Evolutionary conservation across 2,113 vertebrate species (phyloP).

Genomic region (Empidonax traillii): DNA sequence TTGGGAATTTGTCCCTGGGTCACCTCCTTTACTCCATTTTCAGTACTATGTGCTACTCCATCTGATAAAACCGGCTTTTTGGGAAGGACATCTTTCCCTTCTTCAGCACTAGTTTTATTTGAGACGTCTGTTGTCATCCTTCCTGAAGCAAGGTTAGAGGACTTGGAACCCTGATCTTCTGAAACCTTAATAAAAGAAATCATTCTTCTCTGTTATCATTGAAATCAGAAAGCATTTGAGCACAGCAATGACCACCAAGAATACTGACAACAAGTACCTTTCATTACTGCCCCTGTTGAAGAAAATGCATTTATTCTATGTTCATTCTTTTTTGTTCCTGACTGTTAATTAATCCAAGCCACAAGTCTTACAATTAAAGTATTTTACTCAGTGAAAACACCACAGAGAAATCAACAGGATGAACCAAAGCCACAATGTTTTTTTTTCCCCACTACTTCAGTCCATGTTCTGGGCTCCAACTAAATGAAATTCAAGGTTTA

Average conservation of each 20-base stretch:
- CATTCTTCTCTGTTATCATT: neutral
- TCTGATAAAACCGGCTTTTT: constrained; percentile 81
- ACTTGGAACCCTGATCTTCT: constrained; percentile 60
- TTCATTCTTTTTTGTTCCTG: neutral
- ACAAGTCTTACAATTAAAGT: neutral
- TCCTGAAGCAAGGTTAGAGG: constrained; percentile 29
- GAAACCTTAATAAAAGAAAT: constrained; percentile 59
- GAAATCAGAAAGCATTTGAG: neutral
- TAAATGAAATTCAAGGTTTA: neutral
- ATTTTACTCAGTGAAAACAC: neutral
- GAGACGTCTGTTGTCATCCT: constrained; percentile 90
- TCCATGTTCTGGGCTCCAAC: neutral
- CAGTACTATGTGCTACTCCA: constrained; percentile 58
- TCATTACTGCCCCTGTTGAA: neutral
- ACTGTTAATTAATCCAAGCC: neutral
- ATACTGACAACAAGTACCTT: neutral
- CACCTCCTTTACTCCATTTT: constrained; percentile 74
- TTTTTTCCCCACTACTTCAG: neutral
- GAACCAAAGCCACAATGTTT: neutral
- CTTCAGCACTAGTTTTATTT: constrained; percentile 84
- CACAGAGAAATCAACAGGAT: neutral
- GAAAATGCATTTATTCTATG: neutral
- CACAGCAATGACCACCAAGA: neutral
- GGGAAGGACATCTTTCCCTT: constrained; percentile 81
- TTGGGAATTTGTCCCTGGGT: constrained; percentile 64